Evolutionary conservation across 2,113 vertebrate genomes (phyloP).

Genomic region (Leptocoma aspasia): DNA sequence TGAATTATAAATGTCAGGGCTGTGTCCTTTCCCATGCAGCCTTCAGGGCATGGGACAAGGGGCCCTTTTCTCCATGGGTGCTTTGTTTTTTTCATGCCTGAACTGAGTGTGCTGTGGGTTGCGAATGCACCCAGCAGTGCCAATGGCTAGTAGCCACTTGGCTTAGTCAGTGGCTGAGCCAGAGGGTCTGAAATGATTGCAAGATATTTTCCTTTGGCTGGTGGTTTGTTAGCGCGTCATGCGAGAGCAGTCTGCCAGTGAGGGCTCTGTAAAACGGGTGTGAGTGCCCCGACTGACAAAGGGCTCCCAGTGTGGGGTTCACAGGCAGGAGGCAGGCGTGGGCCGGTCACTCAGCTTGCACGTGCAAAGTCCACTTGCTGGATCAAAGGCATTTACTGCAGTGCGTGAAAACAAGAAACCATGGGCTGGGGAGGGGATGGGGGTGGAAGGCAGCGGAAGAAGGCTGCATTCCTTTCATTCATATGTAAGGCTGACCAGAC

Average conservation of each 20-base stretch:
- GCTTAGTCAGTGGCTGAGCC: constrained; percentile 25
- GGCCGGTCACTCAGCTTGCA: background rate
- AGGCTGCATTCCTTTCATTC: constrained; percentile 44
- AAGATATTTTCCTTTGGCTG: constrained; percentile 54
- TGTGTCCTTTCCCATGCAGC: background rate
- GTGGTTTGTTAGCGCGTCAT: constrained; percentile 12
- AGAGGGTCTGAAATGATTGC: constrained; percentile 44
- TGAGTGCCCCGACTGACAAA: background rate
- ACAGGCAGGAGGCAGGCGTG: background rate
- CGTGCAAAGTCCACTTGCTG: background rate
- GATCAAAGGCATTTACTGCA: constrained; percentile 9
- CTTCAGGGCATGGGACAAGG: background rate
- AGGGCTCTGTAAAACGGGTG: background rate
- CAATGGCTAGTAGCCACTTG: constrained; percentile 60
- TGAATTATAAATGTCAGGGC: background rate
- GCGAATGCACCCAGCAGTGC: background rate
- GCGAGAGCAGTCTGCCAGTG: background rate
- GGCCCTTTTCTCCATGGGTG: background rate
- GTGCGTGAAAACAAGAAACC: background rate
- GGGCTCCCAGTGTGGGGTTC: background rate
- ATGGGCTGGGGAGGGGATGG: background rate
- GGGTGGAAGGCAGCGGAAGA: background rate
- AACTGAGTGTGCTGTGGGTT: background rate
- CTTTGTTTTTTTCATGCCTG: background rate
- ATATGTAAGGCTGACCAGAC: constrained; percentile 45